Conservation (phyloP, 2,113 vertebrate species). For the Petrocephalus zakoni region DNA sequence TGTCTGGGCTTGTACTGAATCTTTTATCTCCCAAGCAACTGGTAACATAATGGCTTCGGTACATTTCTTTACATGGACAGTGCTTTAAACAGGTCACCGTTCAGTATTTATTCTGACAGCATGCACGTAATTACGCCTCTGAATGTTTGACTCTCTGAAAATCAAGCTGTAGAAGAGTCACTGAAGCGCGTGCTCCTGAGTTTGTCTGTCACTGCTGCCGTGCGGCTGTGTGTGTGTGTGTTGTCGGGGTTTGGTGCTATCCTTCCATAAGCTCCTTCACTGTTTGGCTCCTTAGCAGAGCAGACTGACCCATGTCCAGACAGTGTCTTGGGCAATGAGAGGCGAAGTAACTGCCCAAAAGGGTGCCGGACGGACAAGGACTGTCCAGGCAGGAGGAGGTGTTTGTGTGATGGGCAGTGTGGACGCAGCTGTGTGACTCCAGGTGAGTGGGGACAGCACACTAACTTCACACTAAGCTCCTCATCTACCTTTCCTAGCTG, state of each 20-base stretch:
- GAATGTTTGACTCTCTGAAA: not conserved
- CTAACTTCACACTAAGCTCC: not conserved
- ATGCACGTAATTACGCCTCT: not conserved
- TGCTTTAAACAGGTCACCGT: not conserved
- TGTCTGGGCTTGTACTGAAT: conserved; percentile 51
- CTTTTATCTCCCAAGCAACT: conserved; percentile 43
- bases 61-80: not conserved
- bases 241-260: not conserved
- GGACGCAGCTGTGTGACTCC: conserved; percentile 72
- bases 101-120: not conserved
- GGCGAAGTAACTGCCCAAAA: conserved; percentile 57
- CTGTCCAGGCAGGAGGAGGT: conserved; percentile 62
- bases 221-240: not conserved
- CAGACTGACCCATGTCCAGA: conserved; percentile 52
- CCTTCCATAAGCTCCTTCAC: not conserved
- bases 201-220: not conserved
- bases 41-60: conserved; percentile 45
- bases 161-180: not conserved
- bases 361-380: conserved; percentile 56
- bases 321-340: conserved; percentile 55
- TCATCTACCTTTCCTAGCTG: not conserved
- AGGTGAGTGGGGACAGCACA: too few species aligned
- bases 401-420: conserved; percentile 70
- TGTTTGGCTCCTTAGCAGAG: conserved; percentile 36
- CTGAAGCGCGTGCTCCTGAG: not conserved